phyloP scores from a whole-genome alignment of 2,113 vertebrate genomes.

The Excalfactoria chinensis region DNA sequence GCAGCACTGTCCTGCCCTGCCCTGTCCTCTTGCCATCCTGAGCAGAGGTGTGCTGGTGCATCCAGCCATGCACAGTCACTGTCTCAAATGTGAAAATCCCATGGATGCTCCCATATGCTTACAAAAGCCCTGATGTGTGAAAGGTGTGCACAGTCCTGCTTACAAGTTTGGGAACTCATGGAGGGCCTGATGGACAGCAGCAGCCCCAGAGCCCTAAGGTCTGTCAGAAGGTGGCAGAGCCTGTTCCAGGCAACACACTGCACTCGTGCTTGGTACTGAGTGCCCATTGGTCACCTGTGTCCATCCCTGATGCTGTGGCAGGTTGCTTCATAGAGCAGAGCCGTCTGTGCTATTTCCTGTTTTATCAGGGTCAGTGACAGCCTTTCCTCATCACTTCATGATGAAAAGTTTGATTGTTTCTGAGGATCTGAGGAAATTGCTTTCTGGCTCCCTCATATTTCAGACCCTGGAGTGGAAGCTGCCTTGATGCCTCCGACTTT shows the following conservation, averaged over 20 bases:
- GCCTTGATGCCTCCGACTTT: slow-evolving; percentile 40
- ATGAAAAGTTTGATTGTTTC: slow-evolving; percentile 69
- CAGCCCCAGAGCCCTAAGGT: background rate
- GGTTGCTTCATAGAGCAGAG: background rate
- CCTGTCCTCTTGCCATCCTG: background rate
- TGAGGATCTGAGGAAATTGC: slow-evolving; percentile 63
- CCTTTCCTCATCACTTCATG: background rate
- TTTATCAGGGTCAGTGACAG: slow-evolving; percentile 10
- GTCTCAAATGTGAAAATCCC: background rate
- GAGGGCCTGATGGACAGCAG: background rate
- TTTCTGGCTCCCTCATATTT: slow-evolving; percentile 47
- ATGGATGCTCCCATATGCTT: background rate
- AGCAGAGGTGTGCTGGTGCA: no score
- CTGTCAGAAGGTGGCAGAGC: background rate
- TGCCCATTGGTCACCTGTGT: background rate
- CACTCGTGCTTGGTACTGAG: background rate
- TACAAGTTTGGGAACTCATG: rapidly evolving
- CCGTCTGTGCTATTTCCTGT: background rate
- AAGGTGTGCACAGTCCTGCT: background rate
- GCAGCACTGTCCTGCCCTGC: background rate
- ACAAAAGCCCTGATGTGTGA: rapidly evolving
- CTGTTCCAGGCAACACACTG: background rate
- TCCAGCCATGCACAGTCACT: background rate
- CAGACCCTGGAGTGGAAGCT: slow-evolving; percentile 45
- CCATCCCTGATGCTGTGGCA: background rate